phyloP scores from a whole-genome alignment of 2,113 vertebrate species.

The Suncus etruscus region DNA sequence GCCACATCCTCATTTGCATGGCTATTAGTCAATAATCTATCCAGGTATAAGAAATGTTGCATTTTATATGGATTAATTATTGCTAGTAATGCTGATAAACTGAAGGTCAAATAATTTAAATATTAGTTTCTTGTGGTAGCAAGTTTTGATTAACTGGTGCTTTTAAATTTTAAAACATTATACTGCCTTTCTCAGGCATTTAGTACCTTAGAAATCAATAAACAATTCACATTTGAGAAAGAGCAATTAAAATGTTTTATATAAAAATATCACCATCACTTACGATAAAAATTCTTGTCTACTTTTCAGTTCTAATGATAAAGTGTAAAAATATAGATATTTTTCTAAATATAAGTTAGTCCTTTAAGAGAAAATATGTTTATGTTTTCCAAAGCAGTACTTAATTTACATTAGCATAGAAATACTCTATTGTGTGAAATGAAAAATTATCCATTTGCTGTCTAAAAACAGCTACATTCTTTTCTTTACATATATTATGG shows the following conservation, averaged over 20 bases:
- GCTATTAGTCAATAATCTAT: neutral
- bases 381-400: slow-evolving; percentile 4
- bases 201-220: slow-evolving; percentile 70
- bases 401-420: slow-evolving; percentile 58
- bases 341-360: slow-evolving; percentile 55
- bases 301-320: slow-evolving; percentile 53
- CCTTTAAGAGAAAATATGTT: neutral
- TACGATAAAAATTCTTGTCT: slow-evolving; percentile 27
- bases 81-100: slow-evolving; percentile 21
- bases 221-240: slow-evolving; percentile 72
- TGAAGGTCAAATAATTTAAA: slow-evolving; percentile 63
- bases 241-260: slow-evolving; percentile 56
- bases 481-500: slow-evolving; percentile 39
- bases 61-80: slow-evolving; percentile 50
- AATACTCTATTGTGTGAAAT: slow-evolving; percentile 33
- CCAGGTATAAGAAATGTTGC: neutral
- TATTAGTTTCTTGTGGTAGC: slow-evolving; percentile 41
- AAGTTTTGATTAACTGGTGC: slow-evolving; percentile 65
- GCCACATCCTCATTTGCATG: neutral
- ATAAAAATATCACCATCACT: slow-evolving; percentile 46
- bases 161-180: slow-evolving; percentile 68
- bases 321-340: slow-evolving; percentile 9
- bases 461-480: slow-evolving; percentile 46
- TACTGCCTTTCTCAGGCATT: slow-evolving; percentile 12
- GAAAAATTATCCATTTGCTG: slow-evolving; percentile 48